A percentile compares a stretch with the other conserved stretches of the same genome.
Conservation (phyloP, 2,113 vertebrate species). For the Nettapus auritus region DNA sequence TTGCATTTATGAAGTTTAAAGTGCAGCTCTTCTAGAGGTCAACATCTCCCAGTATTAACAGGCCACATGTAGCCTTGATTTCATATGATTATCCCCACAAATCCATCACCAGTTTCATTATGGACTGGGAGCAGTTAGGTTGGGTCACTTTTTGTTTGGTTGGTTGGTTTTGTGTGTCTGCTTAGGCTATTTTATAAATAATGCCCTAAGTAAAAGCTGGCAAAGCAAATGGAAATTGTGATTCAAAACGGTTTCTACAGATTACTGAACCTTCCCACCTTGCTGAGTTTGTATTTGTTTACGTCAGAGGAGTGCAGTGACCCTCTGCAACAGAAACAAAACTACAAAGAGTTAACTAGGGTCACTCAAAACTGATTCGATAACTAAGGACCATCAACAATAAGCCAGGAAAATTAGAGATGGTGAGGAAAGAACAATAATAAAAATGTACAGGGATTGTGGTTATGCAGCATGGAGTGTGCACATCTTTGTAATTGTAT, state of each 20-base stretch:
- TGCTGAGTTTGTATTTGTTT: not conserved
- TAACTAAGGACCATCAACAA: not conserved
- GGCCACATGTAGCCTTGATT: not conserved
- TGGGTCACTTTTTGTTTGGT: not conserved
- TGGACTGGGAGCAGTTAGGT: rapidly evolving
- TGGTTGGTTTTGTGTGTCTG: not conserved
- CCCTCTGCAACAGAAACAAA: not conserved
- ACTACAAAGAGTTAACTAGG: rapidly evolving
- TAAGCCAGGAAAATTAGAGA: not conserved
- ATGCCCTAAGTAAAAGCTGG: not conserved
- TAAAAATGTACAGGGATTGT: not conserved
- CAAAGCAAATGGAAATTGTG: not conserved
- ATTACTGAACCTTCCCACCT: not conserved
- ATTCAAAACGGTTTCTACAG: not conserved
- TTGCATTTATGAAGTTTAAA: not conserved
- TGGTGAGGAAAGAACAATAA: not conserved
- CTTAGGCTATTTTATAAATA: not conserved
- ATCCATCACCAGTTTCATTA: not conserved
- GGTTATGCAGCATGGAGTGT: not conserved
- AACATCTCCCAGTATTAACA: not conserved
- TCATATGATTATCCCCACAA: not conserved
- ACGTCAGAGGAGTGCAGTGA: not conserved
- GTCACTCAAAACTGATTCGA: rapidly evolving
- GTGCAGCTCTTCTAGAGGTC: not conserved
- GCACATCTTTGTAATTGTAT: not conserved